Base-by-base conservation (phyloP, 2,113 vertebrate species). In the Spea bombifrons region DNA sequence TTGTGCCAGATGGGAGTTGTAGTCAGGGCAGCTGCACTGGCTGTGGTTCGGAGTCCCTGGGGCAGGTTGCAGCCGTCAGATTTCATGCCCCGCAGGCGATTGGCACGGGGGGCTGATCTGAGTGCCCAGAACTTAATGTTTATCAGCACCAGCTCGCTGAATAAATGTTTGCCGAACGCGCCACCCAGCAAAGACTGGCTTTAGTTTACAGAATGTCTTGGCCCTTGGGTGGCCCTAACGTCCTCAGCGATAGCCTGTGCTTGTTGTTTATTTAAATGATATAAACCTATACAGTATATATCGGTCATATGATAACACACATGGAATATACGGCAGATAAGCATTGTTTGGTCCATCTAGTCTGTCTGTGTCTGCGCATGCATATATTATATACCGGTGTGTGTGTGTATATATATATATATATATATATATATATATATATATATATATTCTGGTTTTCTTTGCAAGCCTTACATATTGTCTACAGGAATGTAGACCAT, bases 11-110 rank as follows among this genome's bases (percentile, higher is more conserved):
- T 30, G 30, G 30, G 30, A 30, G 30, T 30, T 30, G 30, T 30
- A 30, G 30, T 30, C 30, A 30, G 30, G 30, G 30, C 30, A 30
- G 30, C 30, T 30, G 30, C 30, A 30, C 30, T 30, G 30, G 30
- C 30, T 30, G 30, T 30, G 30, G 30, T 30, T 2, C 30, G 30
- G 30, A 30, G 30, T 30, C 30, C 30, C 30, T 30, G 30, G 30
- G 30, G 30, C 30, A 47, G 72, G 73, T 57, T 50, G 8, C 61
- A 7, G 15, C 59, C 10, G 15, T 75, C 5, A 61, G 61, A 17
- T 44, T 50, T 52, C 63, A 50, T 66, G 63, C 73, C 73, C 73
- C 44, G 63, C 73, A 52, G 73, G 73, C 66, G 73, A 75, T 30
- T 75, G 73, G 73, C 73, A 66, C 73, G 1, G 47, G 57, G 73